These are phyloP conservation scores for Lethrus apterus DNA, from an alignment of 1,140 invertebrate species.

Conservation along the genomic window DNA sequence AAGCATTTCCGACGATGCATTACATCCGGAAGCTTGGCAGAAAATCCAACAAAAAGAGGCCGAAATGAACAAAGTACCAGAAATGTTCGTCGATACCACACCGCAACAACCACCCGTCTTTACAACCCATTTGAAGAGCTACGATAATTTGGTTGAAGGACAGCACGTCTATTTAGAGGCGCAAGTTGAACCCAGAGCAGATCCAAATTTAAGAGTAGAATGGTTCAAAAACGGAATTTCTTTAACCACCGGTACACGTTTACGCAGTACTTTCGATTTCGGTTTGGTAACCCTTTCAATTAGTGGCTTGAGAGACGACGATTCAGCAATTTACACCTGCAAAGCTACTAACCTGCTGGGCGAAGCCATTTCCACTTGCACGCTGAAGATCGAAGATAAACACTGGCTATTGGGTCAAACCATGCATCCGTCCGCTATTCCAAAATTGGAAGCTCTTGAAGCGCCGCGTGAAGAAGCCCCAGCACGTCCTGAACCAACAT, in stretches of 20 bases:
- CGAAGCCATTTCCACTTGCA: constrained; percentile 86
- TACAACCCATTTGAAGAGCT: constrained; percentile 81
- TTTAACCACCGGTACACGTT: constrained; percentile 72
- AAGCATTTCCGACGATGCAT: constrained; percentile 68
- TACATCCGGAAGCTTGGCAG: constrained; percentile 83
- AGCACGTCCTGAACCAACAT: constrained; percentile 65
- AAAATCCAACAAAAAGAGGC: constrained; percentile 84
- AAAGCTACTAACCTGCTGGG: constrained; percentile 84
- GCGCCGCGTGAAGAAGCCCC: constrained; percentile 56
- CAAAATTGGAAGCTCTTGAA: constrained; percentile 81
- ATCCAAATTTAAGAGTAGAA: constrained; percentile 84
- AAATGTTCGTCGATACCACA: constrained; percentile 73
- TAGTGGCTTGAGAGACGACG: constrained; percentile 74
- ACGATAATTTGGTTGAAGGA: constrained; percentile 78
- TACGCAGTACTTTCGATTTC: constrained; percentile 88
- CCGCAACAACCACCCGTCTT: constrained; percentile 84
- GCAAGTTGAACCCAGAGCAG: constrained; percentile 90
- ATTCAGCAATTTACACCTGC: constrained; percentile 91
- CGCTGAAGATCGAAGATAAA: constrained; percentile 80
- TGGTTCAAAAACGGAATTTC: constrained; percentile 92
- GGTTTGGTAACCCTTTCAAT: constrained; percentile 89
- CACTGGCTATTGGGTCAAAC: constrained; percentile 83
- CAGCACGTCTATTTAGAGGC: constrained; percentile 90
- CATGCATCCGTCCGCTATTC: constrained; percentile 83
- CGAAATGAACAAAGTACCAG: constrained; percentile 78